Percentiles rank a stretch among this genome's conserved stretches.
Evolutionary conservation across 2,888 invertebrate species (phyloP).

Genomic region (Temnothorax rugatulus): DNA sequence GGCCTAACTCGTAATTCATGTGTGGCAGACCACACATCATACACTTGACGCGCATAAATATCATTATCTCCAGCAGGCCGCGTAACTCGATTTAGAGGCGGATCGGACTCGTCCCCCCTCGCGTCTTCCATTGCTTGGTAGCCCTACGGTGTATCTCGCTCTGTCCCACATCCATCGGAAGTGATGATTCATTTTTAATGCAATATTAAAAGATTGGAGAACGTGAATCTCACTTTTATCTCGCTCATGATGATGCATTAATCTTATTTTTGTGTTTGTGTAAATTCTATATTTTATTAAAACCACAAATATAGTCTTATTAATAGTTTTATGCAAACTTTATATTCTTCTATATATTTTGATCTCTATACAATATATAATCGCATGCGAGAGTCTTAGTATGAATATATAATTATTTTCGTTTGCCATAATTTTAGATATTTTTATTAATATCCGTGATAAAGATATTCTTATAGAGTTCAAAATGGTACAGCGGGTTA

Average conservation of each 20-base stretch:
- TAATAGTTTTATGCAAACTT: background rate
- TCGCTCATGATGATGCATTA: background rate
- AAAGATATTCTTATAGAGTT: background rate
- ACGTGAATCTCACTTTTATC: background rate
- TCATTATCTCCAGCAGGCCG: slow-evolving; percentile 80
- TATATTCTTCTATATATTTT: background rate
- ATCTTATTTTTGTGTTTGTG: background rate
- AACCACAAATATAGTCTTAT: background rate
- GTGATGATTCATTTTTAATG: slow-evolving; percentile 31
- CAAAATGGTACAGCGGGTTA: slow-evolving; percentile 1
- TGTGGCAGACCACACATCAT: slow-evolving; percentile 74
- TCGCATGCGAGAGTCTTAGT: background rate
- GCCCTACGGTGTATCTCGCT: slow-evolving; percentile 2
- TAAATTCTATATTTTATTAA: background rate
- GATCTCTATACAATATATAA: background rate
- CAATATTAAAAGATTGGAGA: slow-evolving; percentile 16
- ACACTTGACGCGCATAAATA: slow-evolving; percentile 80
- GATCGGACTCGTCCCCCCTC: slow-evolving; percentile 61
- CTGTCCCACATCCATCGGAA: background rate
- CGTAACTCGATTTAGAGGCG: slow-evolving; percentile 76
- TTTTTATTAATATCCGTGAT: slow-evolving; percentile 4
- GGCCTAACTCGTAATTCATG: slow-evolving; percentile 70
- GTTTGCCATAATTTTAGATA: background rate
- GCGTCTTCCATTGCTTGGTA: slow-evolving; percentile 1
- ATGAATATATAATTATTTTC: background rate